Evolutionary conservation across 2,113 vertebrate species (phyloP), one percentile per base, ranked within the genome.

Genomic region (Pseudolaguvia tuberculata): DNA sequence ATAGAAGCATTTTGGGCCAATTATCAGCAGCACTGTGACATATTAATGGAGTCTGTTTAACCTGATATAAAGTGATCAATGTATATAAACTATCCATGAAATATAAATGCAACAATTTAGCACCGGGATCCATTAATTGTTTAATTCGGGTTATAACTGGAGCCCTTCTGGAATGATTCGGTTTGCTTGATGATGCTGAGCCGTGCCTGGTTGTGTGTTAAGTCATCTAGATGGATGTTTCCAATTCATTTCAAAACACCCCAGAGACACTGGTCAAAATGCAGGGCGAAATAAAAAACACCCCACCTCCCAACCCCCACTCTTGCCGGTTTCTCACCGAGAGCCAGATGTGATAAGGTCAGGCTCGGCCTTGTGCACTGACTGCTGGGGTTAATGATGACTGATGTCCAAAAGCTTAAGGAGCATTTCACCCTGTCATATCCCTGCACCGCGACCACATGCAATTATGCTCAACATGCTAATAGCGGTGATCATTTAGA

Each of bases 301-400:
- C 39, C 39, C 39, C 4, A 42, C 39, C 4, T 8, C 39, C 5
- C 39, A 83, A 89, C 90, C 88, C 81, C 81, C 86, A 84, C 73
- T 9, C 39, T 42, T 80, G 55, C 82, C 85, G 85, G 88, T 91
- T 93, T 90, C 88, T 83, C 86, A 81, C 76, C 86, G 89, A 86
- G 90, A 91, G 91, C 86, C 88, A 93, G 84, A 93, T 91, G 88
- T 86, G 88, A 90, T 84, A 78, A 79, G 88, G 90, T 90, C 88
- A 90, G 82, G 70, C 68, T 75, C 82, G 83, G 83, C 72, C 75
- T 84, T 82, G 83, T 87, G 89, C 72, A 78, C 80, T 77, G 84
- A 88, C 85, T 80, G n/a, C 39, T 42, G 35, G 59, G 89, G 90
- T 91, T 93, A 93, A 93, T 92, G 88, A 91, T 93, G 92, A 94